phyloP scores from a whole-genome alignment of 1,140 invertebrate species.

The Muscidifurax raptorellus region DNA sequence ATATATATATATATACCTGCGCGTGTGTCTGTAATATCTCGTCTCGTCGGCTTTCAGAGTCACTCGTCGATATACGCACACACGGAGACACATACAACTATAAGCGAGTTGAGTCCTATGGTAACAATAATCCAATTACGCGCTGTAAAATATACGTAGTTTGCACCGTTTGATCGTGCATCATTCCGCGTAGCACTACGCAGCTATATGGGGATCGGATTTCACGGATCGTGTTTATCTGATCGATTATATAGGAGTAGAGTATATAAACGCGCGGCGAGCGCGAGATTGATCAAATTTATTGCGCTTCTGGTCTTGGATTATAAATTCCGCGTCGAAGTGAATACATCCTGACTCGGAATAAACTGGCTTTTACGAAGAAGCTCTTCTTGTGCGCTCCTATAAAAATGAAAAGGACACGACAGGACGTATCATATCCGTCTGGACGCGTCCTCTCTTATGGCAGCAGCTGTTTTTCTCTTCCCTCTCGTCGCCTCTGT shows the following conservation, averaged over 20 bases:
- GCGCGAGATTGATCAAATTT: neutral
- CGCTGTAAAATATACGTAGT: neutral
- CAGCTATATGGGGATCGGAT: neutral
- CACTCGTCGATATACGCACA: neutral
- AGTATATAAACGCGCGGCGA: no score
- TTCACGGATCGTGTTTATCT: neutral
- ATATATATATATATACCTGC: neutral
- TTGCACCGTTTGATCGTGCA: neutral
- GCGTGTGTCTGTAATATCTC: neutral
- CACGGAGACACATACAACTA: no score
- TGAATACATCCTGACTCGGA: no score
- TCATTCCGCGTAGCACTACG: neutral
- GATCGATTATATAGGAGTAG: neutral
- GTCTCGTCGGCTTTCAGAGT: neutral
- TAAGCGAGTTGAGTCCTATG: neutral
- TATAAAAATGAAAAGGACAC: neutral
- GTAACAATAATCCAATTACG: conserved; percentile 36
- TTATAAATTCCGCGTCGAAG: neutral
- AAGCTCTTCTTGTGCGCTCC: neutral
- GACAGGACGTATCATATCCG: neutral
- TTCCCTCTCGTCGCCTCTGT: neutral
- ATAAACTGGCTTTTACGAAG: neutral
- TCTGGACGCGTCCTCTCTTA: no score
- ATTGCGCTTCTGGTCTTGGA: neutral
- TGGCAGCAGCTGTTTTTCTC: neutral